These are phyloP conservation scores for Microplitis manilae DNA, from an alignment of 2,888 invertebrate genomes.

Conservation along the genomic window DNA sequence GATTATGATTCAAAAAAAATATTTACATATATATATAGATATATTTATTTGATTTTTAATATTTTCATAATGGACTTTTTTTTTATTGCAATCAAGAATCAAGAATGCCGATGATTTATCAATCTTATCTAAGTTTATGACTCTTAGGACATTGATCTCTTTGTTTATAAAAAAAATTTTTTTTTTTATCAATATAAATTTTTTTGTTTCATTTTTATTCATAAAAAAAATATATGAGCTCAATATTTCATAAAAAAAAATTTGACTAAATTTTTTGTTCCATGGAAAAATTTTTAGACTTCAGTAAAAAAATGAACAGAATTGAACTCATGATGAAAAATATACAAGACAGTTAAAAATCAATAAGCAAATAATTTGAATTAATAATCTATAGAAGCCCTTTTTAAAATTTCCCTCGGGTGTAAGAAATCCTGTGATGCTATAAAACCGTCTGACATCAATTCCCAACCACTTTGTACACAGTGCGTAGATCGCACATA, in stretches of 20 bases:
- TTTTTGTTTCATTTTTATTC: background rate
- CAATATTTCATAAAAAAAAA: too few relatives aligned
- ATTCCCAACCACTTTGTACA: background rate
- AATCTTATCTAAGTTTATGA: background rate
- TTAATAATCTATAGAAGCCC: background rate
- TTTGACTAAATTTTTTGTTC: too few relatives aligned
- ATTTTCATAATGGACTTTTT: too few relatives aligned
- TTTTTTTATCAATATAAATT: background rate
- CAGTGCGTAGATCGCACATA: background rate
- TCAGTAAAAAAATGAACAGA: too few relatives aligned
- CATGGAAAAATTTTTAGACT: too few relatives aligned
- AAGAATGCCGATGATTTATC: slow-evolving; percentile 1
- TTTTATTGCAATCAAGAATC: background rate
- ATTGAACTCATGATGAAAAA: too few relatives aligned
- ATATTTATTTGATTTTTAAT: too few relatives aligned
- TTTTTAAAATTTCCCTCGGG: background rate
- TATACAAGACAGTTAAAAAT: too few relatives aligned
- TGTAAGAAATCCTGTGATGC: background rate
- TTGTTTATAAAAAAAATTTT: background rate
- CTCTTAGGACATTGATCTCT: background rate
- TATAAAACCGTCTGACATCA: background rate
- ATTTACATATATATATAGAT: too few relatives aligned
- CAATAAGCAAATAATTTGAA: too few relatives aligned
- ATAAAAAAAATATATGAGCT: too few relatives aligned
- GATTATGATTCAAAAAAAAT: too few relatives aligned